Conservation (phyloP, 2,888 invertebrate species). For the Polietes domitor region DNA sequence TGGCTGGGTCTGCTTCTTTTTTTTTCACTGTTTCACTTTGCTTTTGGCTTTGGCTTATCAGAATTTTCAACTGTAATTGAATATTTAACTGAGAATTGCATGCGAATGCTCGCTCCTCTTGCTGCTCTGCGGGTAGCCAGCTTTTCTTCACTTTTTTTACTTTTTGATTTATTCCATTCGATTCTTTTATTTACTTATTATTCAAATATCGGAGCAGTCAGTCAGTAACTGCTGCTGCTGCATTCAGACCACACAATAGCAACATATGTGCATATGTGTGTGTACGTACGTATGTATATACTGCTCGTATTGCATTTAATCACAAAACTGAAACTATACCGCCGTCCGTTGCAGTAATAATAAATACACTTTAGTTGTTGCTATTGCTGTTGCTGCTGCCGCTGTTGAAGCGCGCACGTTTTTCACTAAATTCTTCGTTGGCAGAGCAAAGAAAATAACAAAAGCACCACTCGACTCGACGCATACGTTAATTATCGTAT, state of each 20-base stretch:
- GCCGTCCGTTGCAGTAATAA: conserved; percentile 17
- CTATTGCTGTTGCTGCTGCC: conserved; percentile 47
- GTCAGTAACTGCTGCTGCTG: conserved; percentile 14
- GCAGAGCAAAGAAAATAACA: conserved; percentile 21
- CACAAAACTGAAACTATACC: conserved; percentile 34
- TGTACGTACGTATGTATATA: conserved; percentile 23
- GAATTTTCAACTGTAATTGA: conserved; percentile 21
- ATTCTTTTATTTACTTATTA: conserved; percentile 3
- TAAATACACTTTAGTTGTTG: conserved; percentile 26
- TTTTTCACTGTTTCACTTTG: neutral
- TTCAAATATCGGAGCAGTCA: conserved; percentile 21
- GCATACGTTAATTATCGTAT: conserved; percentile 18
- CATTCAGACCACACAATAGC: conserved; percentile 10
- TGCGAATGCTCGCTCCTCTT: conserved; percentile 3
- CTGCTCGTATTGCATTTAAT: conserved; percentile 22
- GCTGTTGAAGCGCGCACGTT: conserved; percentile 53
- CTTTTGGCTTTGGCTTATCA: conserved; percentile 12
- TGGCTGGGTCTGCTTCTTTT: neutral
- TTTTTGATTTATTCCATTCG: conserved; percentile 20
- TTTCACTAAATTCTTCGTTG: conserved; percentile 15
- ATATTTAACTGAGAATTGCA: neutral
- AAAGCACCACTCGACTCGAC: conserved; percentile 45
- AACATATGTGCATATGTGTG: conserved; percentile 25
- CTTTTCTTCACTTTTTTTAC: conserved; percentile 27
- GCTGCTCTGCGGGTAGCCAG: neutral